Base-by-base conservation (phyloP, 1,140 invertebrate species). In the Microplitis mediator region DNA sequence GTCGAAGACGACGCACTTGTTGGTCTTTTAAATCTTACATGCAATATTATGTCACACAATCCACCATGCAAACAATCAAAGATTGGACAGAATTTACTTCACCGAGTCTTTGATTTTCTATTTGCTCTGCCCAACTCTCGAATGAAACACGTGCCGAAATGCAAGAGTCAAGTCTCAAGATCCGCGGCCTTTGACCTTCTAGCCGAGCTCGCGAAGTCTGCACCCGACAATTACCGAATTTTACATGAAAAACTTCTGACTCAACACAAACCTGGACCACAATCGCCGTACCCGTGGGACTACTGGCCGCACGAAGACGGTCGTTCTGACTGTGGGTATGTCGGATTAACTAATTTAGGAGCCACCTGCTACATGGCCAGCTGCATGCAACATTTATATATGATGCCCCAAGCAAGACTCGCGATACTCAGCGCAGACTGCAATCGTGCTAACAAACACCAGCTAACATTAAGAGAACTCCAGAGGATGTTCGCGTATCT, bases 301-400 rank as follows among this genome's bases (percentile, higher is more conserved):
- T 97, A 98, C 85, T 98, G 97, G 97, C 97, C 97, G 1, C 94
- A 96, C 73, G 97, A 98, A 80, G 96, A 98, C 83, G 95, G 95
- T 0, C 87, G 96, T 3, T 95, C 96, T 0, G 95, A 97, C 78
- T 97, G 95, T 85, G 97, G 96, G 4, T 98, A 97, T 85, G 96
- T 97, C 0, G 97, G 97, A 0, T 86, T 98, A 4, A 97, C 95
- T 0, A 98, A 98, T 86, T 87, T 98, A 4, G 97, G 97, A 23
- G 97, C 97, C 11, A 98, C 97, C 0, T 98, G 97, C 83, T 98
- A 98, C 83, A 97, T 98, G 95, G 97, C 97, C 3, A 96, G 96
- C 23, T 97, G 95, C 81, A 96, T 98, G 91, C 97, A 98, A 83
- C 97, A 98, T 86, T 84, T 98, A 35, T 98, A 96, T 80, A 98